Percentiles rank a stretch among this genome's conserved stretches.
phyloP scores from a whole-genome alignment of 2,797 vertebrate genomes.

The Paedocypris micromegethes region DNA sequence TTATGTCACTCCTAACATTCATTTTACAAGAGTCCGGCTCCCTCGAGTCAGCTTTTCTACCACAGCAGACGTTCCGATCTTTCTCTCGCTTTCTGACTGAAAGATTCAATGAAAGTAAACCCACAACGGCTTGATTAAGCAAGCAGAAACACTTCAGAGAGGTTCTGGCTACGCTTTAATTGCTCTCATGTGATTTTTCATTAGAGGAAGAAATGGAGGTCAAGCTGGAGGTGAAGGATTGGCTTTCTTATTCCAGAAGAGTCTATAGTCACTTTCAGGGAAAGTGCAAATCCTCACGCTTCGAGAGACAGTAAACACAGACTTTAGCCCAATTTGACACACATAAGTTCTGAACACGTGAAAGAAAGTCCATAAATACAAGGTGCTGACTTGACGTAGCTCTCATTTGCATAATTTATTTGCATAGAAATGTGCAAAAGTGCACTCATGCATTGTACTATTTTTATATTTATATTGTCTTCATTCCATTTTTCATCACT shows the following conservation, averaged over 20 bases:
- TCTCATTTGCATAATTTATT: no score
- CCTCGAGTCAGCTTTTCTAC: not conserved
- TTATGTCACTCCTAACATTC: slow-evolving; percentile 22
- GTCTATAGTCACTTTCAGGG: slow-evolving; percentile 10
- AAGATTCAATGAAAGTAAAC: not conserved
- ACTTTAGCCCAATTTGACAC: not conserved
- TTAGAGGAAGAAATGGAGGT: slow-evolving; percentile 12
- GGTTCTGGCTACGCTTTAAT: slow-evolving; percentile 12
- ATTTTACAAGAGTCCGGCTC: slow-evolving; percentile 16
- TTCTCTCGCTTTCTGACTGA: not conserved
- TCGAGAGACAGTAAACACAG: slow-evolving; percentile 1
- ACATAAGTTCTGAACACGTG: not conserved
- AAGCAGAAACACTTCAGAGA: slow-evolving; percentile 2
- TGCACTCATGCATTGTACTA: no score
- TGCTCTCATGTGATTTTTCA: slow-evolving; percentile 22
- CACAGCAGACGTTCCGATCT: not conserved
- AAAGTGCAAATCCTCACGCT: not conserved
- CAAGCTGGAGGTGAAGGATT: slow-evolving; percentile 11
- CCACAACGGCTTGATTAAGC: not conserved
- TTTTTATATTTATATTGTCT: no score
- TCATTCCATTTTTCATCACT: no score
- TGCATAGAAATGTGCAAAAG: no score
- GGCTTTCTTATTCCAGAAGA: slow-evolving; percentile 7
- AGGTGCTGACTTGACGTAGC: no score
- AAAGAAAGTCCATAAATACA: not conserved